Conservation (phyloP, 2,888 invertebrate species). For the Electrophaes corylata region DNA sequence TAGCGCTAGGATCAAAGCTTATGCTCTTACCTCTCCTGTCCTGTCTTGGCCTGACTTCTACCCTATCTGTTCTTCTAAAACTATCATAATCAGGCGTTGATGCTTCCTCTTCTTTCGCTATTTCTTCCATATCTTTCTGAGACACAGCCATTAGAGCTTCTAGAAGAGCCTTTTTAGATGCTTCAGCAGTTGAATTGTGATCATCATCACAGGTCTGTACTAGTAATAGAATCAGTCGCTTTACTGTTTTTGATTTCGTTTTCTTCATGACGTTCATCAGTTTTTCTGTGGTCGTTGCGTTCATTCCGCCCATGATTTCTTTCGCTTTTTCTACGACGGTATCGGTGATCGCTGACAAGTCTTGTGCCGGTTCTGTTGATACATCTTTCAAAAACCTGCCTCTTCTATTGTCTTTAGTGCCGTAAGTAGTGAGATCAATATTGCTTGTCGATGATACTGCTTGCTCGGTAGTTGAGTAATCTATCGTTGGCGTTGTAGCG, state of each 20-base stretch:
- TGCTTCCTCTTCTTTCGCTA: constrained; percentile 67
- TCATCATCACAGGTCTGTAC: constrained; percentile 91
- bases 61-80: constrained; percentile 56
- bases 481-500: constrained; percentile 56
- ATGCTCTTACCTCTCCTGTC: constrained; percentile 65
- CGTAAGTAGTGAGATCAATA: constrained; percentile 58
- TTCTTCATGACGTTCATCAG: constrained; percentile 92
- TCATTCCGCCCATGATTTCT: constrained; percentile 90
- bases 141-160: constrained; percentile 88
- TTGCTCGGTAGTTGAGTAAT: constrained; percentile 63
- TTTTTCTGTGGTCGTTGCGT: constrained; percentile 89
- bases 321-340: constrained; percentile 88
- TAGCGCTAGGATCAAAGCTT: constrained; percentile 65
- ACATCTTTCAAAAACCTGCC: constrained; percentile 67
- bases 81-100: constrained; percentile 57
- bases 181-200: constrained; percentile 88
- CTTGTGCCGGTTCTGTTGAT: constrained; percentile 82
- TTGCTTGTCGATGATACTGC: constrained; percentile 60
- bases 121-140: constrained; percentile 81
- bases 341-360: constrained; percentile 86
- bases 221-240: constrained; percentile 88
- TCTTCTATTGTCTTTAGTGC: constrained; percentile 57
- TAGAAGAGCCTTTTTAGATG: constrained; percentile 87
- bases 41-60: constrained; percentile 54
- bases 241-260: constrained; percentile 90